A percentile compares a stretch with the other conserved stretches of the same genome.
Evolutionary conservation across 2,113 vertebrate genomes (phyloP).

Genomic region (Bubo scandiacus): DNA sequence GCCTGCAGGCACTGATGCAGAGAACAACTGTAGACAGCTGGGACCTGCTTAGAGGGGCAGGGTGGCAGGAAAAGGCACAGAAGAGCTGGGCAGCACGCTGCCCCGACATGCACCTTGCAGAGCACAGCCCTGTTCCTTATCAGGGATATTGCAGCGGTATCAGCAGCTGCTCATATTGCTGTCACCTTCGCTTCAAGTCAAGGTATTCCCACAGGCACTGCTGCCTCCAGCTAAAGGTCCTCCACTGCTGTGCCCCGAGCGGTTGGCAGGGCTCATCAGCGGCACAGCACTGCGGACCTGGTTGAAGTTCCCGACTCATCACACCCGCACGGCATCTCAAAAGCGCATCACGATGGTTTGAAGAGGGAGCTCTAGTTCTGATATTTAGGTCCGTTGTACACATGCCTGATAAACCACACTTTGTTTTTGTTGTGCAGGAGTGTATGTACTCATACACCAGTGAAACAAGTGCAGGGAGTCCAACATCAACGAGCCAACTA

Average conservation of each 20-base stretch:
- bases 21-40: not conserved
- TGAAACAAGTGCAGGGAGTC: not conserved
- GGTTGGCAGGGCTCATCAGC: not conserved
- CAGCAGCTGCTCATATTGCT: not conserved
- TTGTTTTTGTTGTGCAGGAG: not conserved
- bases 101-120: fast-evolving
- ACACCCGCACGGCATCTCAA: fast-evolving
- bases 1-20: not conserved
- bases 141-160: fast-evolving
- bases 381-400: not conserved
- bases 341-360: fast-evolving
- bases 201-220: not conserved
- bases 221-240: not conserved
- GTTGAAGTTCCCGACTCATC: not conserved
- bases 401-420: not conserved
- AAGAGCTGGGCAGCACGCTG: not conserved
- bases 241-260: fast-evolving
- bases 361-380: not conserved
- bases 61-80: not conserved
- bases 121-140: not conserved
- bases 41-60: not conserved
- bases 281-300: not conserved
- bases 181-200: not conserved
- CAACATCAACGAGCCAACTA: not conserved
- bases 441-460: not conserved